phyloP scores from a whole-genome alignment of 2,113 vertebrate species.

The Atractosteus spatula region DNA sequence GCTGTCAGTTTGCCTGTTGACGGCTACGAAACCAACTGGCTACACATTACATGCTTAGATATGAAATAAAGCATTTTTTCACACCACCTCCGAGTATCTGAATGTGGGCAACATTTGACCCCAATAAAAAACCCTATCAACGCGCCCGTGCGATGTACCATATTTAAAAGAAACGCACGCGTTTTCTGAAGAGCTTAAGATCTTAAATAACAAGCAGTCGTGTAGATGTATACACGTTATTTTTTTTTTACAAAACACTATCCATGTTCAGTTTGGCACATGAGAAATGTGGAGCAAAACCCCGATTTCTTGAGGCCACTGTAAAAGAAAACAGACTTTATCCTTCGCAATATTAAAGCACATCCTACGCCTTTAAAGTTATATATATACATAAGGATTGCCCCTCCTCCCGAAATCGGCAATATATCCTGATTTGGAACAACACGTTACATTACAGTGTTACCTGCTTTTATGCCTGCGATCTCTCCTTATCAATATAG shows the following conservation, averaged over 20 bases:
- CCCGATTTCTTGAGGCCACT: too few relatives aligned
- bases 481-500: background rate
- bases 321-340: background rate
- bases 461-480: background rate
- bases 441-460: background rate
- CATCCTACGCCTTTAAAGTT: slow-evolving; percentile 30
- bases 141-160: background rate
- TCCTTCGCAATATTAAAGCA: background rate
- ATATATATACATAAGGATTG: background rate
- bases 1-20: background rate
- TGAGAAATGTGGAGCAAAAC: too few relatives aligned
- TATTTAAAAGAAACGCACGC: too few relatives aligned
- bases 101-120: background rate
- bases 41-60: too few relatives aligned
- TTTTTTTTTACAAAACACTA: too few relatives aligned
- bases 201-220: too few relatives aligned
- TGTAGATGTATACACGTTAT: too few relatives aligned
- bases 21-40: background rate
- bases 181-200: too few relatives aligned
- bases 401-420: slow-evolving; percentile 2
- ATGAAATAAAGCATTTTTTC: too few relatives aligned
- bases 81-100: too few relatives aligned
- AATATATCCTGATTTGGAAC: background rate
- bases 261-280: too few relatives aligned
- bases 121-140: background rate